Conservation (phyloP, 2,797 vertebrate species). For the Microcaecilia unicolor region DNA sequence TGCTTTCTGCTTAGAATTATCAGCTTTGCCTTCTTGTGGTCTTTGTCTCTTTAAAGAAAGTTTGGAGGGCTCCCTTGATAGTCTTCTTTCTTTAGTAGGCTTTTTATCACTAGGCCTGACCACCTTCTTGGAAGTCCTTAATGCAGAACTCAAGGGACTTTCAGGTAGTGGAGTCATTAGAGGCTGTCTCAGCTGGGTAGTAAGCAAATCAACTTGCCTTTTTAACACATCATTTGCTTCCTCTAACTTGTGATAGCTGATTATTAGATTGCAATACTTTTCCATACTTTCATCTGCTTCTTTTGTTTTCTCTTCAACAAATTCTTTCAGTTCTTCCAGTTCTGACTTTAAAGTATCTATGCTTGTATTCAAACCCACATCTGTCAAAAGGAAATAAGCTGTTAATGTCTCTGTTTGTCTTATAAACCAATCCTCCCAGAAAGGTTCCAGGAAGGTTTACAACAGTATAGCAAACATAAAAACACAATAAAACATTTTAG, state of each 20-base stretch:
- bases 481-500: too few relatives aligned
- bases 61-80: conserved; percentile 9
- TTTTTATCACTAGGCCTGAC: not conserved
- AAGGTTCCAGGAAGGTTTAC: too few relatives aligned
- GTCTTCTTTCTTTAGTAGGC: conserved; percentile 10
- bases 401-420: not conserved
- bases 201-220: conserved; percentile 55
- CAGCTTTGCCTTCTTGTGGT: conserved; percentile 22
- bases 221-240: conserved; percentile 61
- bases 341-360: conserved; percentile 46
- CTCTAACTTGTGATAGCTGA: conserved; percentile 73
- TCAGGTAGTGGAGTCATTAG: too few relatives aligned
- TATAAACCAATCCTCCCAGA: too few relatives aligned
- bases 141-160: conserved; percentile 8
- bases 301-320: conserved; percentile 57
- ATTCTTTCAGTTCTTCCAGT: conserved; percentile 56
- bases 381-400: conserved; percentile 22
- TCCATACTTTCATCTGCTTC: conserved; percentile 79
- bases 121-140: not conserved
- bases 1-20: conserved; percentile 18
- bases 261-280: conserved; percentile 75
- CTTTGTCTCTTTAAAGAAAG: conserved; percentile 34
- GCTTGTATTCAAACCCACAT: conserved; percentile 20
- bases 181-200: conserved; percentile 28
- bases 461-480: too few relatives aligned